Percentiles rank a stretch among this genome's conserved stretches.
phyloP scores from a whole-genome alignment of 92 coral and sea anemone genomes.

The Bergia puertoricense region DNA sequence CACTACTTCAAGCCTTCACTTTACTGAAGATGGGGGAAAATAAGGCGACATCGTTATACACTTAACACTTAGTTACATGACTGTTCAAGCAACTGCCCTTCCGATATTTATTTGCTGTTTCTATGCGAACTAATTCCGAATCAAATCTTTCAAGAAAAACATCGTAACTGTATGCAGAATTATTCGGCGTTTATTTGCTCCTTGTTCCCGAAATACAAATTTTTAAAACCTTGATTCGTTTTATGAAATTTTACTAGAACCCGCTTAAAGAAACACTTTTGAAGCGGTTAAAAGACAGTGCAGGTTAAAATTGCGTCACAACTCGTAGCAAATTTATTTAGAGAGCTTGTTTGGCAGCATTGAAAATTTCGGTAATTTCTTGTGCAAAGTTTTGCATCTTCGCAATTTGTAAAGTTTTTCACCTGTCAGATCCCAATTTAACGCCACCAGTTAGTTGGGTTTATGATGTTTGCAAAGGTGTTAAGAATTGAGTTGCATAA shows the following conservation, averaged over 20 bases:
- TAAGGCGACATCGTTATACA: too few relatives aligned
- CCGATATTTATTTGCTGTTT: neutral
- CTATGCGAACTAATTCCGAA: too few relatives aligned
- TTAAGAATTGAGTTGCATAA: conserved; percentile 53
- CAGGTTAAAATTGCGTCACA: neutral
- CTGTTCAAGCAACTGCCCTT: neutral
- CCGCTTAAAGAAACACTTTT: neutral
- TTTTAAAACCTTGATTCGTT: neutral
- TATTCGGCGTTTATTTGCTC: neutral
- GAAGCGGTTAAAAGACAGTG: neutral
- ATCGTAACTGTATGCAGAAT: neutral
- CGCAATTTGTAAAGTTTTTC: conserved; percentile 52
- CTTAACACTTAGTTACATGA: neutral
- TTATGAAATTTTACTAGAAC: neutral
- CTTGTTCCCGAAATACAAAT: neutral
- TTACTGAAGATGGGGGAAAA: neutral
- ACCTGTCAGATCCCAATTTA: conserved; percentile 73
- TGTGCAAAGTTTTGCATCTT: conserved; percentile 4
- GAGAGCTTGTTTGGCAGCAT: neutral
- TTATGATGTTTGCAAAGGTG: conserved; percentile 85
- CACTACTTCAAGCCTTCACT: neutral
- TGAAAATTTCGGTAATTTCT: conserved; percentile 18
- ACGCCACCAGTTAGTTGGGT: conserved; percentile 76
- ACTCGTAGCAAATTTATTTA: neutral
- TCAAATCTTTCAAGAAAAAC: neutral